phyloP scores from a whole-genome alignment of 2,797 vertebrate genomes.

The Acanthurus tractus region DNA sequence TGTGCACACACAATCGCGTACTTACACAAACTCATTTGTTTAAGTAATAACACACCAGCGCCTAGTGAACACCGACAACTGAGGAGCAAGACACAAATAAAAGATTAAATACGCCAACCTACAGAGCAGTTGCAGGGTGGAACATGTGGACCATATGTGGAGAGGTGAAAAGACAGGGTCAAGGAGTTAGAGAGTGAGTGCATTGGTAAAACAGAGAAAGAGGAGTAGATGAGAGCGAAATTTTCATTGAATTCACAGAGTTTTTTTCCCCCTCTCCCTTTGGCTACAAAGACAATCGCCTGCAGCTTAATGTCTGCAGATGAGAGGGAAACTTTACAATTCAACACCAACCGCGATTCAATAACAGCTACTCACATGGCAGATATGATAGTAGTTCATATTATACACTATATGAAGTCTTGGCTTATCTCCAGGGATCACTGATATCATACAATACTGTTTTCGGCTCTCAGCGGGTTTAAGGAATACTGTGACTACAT shows the following conservation, averaged over 20 bases:
- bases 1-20: constrained; percentile 21
- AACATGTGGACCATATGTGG: constrained; percentile 41
- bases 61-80: constrained; percentile 30
- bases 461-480: constrained; percentile 57
- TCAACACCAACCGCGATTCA: constrained; percentile 33
- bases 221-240: constrained; percentile 1
- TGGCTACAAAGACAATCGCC: constrained; percentile 10
- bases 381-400: constrained; percentile 33
- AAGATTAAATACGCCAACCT: constrained; percentile 20
- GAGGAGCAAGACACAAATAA: constrained; percentile 44
- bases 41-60: constrained; percentile 27
- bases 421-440: constrained; percentile 53
- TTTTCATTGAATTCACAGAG: constrained; percentile 13
- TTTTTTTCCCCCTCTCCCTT: not conserved
- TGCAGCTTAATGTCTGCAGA: constrained; percentile 31
- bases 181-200: constrained; percentile 39
- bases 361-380: constrained; percentile 35
- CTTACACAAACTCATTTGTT: constrained; percentile 30
- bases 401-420: constrained; percentile 27
- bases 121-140: constrained; percentile 22
- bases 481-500: constrained; percentile 60
- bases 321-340: constrained; percentile 15
- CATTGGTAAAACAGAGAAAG: constrained; percentile 16
- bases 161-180: constrained; percentile 40
- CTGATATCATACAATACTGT: constrained; percentile 55